phyloP scores from a whole-genome alignment of 2,113 vertebrate genomes.

The Rutilus rutilus region DNA sequence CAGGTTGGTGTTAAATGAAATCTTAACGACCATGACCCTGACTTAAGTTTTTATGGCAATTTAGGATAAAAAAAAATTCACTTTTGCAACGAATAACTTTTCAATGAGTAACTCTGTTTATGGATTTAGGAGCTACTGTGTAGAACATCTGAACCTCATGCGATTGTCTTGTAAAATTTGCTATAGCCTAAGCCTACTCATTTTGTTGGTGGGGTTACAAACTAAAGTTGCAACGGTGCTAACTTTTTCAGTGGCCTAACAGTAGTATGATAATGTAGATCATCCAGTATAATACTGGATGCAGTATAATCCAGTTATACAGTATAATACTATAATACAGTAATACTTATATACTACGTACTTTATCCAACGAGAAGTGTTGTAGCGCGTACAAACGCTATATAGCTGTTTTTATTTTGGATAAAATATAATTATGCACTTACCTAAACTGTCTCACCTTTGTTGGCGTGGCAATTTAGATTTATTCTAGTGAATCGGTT shows the following conservation, averaged over 20 bases:
- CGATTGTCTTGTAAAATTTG: constrained; percentile 62
- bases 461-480: too few relatives aligned
- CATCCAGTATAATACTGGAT: not conserved
- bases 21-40: not conserved
- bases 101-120: constrained; percentile 70
- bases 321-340: too few relatives aligned
- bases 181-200: not conserved
- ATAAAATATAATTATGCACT: too few relatives aligned
- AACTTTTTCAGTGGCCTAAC: not conserved
- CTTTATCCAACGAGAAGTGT: not conserved
- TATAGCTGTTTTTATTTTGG: too few relatives aligned
- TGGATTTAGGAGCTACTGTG: constrained; percentile 27
- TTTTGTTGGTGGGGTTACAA: not conserved
- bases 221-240: not conserved
- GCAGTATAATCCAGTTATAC: too few relatives aligned
- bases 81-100: constrained; percentile 22
- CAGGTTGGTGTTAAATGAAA: not conserved
- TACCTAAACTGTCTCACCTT: too few relatives aligned
- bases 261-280: not conserved
- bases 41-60: not conserved
- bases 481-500: too few relatives aligned
- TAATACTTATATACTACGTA: too few relatives aligned
- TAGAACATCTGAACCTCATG: constrained; percentile 60
- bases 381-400: not conserved
- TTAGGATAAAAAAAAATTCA: not conserved